Evolutionary conservation across 2,797 vertebrate species (phyloP).

Genomic region (Kryptolebias ocellatus): DNA sequence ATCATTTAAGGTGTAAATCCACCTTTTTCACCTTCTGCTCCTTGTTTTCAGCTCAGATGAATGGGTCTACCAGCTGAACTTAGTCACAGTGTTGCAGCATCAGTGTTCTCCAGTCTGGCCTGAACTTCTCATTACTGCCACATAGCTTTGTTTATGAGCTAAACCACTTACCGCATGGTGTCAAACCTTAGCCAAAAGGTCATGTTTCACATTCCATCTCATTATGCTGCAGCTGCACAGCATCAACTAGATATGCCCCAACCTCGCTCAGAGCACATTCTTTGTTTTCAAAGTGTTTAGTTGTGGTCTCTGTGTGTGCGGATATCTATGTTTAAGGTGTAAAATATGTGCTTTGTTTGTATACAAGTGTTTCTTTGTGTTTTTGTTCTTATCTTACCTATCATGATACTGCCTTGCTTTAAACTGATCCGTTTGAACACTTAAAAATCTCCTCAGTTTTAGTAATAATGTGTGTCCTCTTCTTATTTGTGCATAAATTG

Average conservation of each 20-base stretch:
- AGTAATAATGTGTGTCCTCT: conserved; percentile 43
- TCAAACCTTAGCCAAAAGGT: conserved; percentile 66
- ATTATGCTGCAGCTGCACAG: conserved; percentile 58
- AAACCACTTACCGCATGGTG: conserved; percentile 49
- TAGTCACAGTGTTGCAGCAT: conserved; percentile 28
- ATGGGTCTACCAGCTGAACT: conserved; percentile 21
- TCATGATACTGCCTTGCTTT: conserved; percentile 25
- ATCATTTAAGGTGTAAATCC: conserved; percentile 11
- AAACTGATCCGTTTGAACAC: conserved; percentile 14
- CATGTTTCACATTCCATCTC: conserved; percentile 70
- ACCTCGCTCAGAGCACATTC: conserved; percentile 13
- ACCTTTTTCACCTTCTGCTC: conserved; percentile 18
- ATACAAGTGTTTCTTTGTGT: conserved; percentile 20
- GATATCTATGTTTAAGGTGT: conserved; percentile 30
- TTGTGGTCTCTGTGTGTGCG: conserved; percentile 8
- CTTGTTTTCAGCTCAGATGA: conserved; percentile 29
- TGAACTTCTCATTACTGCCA: conserved; percentile 56
- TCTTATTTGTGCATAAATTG: conserved; percentile 35
- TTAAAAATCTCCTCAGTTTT: conserved; percentile 36
- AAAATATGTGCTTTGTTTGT: conserved; percentile 24
- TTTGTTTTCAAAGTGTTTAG: conserved; percentile 26
- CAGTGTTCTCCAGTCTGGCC: conserved; percentile 20
- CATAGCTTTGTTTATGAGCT: conserved; percentile 63
- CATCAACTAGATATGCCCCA: conserved; percentile 36
- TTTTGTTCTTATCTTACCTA: conserved; percentile 40